A percentile compares a stretch with the other conserved stretches of the same genome.
These are phyloP conservation scores for Parazoanthus atlanticus DNA, from an alignment of 92 coral and sea anemone species.

Conservation along the genomic window DNA sequence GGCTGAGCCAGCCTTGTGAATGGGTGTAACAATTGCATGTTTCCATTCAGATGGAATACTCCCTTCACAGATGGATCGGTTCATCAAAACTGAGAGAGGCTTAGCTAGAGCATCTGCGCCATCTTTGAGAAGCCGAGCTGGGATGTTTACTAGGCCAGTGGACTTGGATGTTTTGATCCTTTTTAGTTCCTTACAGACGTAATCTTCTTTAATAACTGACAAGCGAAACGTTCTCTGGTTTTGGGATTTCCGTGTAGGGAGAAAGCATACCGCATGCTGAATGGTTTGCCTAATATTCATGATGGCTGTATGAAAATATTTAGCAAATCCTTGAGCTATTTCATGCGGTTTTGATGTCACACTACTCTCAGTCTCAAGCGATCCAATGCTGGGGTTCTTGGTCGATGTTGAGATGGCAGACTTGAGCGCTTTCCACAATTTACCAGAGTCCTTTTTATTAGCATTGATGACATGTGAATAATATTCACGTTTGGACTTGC, in stretches of 20 bases:
- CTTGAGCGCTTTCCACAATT: slow-evolving; percentile 43
- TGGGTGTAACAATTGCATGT: slow-evolving; percentile 41
- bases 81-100: slow-evolving; percentile 31
- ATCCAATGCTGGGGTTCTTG: slow-evolving; percentile 18
- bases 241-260: neutral
- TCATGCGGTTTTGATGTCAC: slow-evolving; percentile 15
- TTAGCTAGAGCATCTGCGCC: slow-evolving; percentile 37
- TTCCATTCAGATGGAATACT: slow-evolving; percentile 36
- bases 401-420: neutral
- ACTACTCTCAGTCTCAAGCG: slow-evolving; percentile 32
- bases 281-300: slow-evolving; percentile 1
- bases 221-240: slow-evolving; percentile 25
- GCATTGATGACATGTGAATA: slow-evolving; percentile 20
- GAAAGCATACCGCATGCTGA: neutral
- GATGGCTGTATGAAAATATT: neutral
- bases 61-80: slow-evolving; percentile 39
- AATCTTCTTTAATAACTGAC: slow-evolving; percentile 10
- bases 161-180: slow-evolving; percentile 17
- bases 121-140: slow-evolving; percentile 44
- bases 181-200: slow-evolving; percentile 2
- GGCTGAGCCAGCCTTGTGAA: slow-evolving; percentile 27
- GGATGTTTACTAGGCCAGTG: slow-evolving; percentile 33
- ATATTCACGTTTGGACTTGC: slow-evolving; percentile 35
- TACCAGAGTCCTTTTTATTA: slow-evolving; percentile 38
- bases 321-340: slow-evolving; percentile 31